Evolutionary conservation across 1,140 invertebrate species (phyloP).

Genomic region (Nomia melanderi): DNA sequence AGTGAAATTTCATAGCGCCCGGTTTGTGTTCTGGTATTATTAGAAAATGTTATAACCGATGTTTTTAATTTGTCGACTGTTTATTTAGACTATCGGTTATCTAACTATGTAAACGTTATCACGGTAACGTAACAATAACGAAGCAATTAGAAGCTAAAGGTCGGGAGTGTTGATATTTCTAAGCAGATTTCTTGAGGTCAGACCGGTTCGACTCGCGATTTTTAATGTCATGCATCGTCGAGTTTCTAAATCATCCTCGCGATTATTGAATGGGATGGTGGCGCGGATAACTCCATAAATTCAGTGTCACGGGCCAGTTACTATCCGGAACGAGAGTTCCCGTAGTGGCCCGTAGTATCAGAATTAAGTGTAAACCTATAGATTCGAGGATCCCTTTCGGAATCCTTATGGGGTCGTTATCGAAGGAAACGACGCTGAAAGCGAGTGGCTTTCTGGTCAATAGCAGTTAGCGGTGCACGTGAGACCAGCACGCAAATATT

Average conservation of each 20-base stretch:
- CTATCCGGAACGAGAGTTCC: slow-evolving; percentile 32
- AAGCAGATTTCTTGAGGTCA: too few species aligned
- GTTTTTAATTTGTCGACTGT: too few species aligned
- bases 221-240: background rate
- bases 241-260: slow-evolving; percentile 21
- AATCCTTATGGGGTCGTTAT: slow-evolving; percentile 57
- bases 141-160: too few species aligned
- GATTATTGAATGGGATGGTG: slow-evolving; percentile 30
- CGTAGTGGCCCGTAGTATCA: slow-evolving; percentile 10
- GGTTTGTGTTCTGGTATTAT: too few species aligned
- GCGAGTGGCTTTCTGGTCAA: slow-evolving; percentile 42
- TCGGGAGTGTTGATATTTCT: too few species aligned
- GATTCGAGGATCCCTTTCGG: slow-evolving; percentile 47
- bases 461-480: slow-evolving; percentile 44
- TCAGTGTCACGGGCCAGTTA: slow-evolving; percentile 31
- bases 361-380: slow-evolving; percentile 58
- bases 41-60: too few species aligned
- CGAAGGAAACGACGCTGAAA: slow-evolving; percentile 32
- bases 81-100: too few species aligned
- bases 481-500: slow-evolving; percentile 45
- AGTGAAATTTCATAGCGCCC: too few species aligned
- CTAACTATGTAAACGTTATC: too few species aligned
- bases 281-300: slow-evolving; percentile 30
- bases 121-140: too few species aligned
- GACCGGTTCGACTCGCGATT: background rate